phyloP scores from a whole-genome alignment of 2,113 vertebrate species.

The Rhipidura dahli region DNA sequence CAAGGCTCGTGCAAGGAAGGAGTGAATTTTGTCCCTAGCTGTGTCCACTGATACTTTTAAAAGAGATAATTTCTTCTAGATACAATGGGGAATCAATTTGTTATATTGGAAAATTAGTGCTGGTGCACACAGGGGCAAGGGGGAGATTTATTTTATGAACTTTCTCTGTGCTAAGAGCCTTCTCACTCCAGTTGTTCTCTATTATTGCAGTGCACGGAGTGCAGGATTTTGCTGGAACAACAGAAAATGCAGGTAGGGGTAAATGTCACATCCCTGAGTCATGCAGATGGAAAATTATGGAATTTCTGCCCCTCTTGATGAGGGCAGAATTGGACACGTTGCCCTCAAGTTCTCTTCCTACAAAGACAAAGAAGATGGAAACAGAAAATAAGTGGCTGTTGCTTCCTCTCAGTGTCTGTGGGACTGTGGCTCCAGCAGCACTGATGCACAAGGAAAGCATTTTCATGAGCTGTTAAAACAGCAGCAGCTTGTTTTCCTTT shows the following conservation, averaged over 20 bases:
- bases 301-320: neutral
- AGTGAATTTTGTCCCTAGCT: neutral
- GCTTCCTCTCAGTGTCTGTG: neutral
- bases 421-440: neutral
- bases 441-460: constrained; percentile 58
- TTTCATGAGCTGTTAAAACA: constrained; percentile 47
- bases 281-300: neutral
- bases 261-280: neutral
- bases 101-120: neutral
- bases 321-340: neutral
- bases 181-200: neutral
- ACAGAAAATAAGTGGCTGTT: neutral
- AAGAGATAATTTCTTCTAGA: neutral
- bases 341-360: neutral
- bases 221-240: neutral
- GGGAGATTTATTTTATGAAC: neutral
- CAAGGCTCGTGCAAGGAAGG: neutral
- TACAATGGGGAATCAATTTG: neutral
- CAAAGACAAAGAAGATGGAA: neutral
- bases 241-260: neutral
- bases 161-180: neutral
- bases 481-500: constrained; percentile 44
- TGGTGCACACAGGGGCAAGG: neutral
- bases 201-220: neutral
- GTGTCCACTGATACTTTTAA: neutral